phyloP scores from a whole-genome alignment of 2,797 vertebrate species.

The Pseudopleuronectes americanus region DNA sequence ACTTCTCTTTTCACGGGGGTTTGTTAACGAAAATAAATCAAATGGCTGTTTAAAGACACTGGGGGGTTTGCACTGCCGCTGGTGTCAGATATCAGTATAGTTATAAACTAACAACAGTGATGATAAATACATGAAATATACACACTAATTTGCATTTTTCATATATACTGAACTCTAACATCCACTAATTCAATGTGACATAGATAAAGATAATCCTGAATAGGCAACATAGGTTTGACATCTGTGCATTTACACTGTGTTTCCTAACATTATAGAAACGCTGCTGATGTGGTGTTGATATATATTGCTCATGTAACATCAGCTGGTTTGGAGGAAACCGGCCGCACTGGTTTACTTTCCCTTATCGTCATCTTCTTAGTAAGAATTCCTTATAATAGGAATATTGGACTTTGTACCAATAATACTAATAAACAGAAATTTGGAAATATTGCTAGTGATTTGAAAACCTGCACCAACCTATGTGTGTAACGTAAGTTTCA shows the following conservation, averaged over 20 bases:
- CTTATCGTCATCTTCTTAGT: background rate
- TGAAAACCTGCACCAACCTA: too few species aligned
- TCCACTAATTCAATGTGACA: too few species aligned
- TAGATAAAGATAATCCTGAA: too few species aligned
- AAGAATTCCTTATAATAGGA: background rate
- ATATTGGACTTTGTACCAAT: background rate
- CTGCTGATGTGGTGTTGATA: slow-evolving; percentile 25
- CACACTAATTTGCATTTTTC: background rate
- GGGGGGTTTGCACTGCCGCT: too few species aligned
- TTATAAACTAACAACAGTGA: background rate
- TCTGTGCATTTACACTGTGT: background rate
- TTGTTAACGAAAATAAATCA: background rate
- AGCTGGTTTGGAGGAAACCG: slow-evolving; percentile 33
- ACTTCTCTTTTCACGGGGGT: background rate
- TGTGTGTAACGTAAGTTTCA: too few species aligned
- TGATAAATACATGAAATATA: background rate
- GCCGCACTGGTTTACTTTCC: slow-evolving; percentile 1
- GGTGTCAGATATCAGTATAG: background rate
- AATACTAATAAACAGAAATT: too few species aligned
- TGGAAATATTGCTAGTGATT: too few species aligned
- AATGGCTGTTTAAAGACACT: background rate
- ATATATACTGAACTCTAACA: too few species aligned
- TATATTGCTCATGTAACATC: background rate
- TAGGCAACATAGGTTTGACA: too few species aligned
- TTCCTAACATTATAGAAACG: background rate